phyloP scores from a whole-genome alignment of 2,888 invertebrate genomes.

The Caenorhabditis afra region DNA sequence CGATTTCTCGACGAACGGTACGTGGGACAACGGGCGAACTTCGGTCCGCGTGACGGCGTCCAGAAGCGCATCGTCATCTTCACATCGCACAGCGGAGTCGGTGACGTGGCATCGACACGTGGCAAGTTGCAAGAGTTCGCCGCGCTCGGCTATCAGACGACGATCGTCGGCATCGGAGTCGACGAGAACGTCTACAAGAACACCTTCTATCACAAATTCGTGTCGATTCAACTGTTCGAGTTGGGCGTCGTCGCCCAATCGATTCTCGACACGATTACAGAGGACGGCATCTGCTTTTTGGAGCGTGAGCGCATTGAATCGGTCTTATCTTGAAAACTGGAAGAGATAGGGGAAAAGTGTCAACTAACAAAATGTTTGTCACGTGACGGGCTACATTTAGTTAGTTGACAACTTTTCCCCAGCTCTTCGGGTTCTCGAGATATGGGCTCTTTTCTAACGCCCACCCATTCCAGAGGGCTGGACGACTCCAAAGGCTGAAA shows the following conservation, averaged over 20 bases:
- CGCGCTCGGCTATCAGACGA: slow-evolving; percentile 32
- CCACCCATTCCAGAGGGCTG: slow-evolving; percentile 41
- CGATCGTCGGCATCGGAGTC: slow-evolving; percentile 57
- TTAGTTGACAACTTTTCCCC: no score
- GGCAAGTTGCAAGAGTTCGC: slow-evolving; percentile 29
- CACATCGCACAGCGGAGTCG: slow-evolving; percentile 33
- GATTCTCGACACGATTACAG: slow-evolving; percentile 39
- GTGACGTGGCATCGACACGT: slow-evolving; percentile 44
- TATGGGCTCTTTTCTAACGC: no score
- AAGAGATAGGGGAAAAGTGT: no score
- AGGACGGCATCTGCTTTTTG: slow-evolving; percentile 55
- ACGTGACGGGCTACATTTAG: no score
- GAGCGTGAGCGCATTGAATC: no score
- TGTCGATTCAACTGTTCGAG: slow-evolving; percentile 29
- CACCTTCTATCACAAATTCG: slow-evolving; percentile 54
- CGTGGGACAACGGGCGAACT: slow-evolving; percentile 31
- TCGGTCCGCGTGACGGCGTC: slow-evolving; percentile 21
- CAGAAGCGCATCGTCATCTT: slow-evolving; percentile 56
- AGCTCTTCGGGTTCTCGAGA: no score
- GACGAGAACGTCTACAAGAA: slow-evolving; percentile 25
- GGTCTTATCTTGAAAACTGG: no score
- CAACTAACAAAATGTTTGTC: no score
- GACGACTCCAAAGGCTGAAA: slow-evolving; percentile 45
- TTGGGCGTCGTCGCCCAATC: slow-evolving; percentile 31
- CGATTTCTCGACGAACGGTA: slow-evolving; percentile 54